Evolutionary conservation across 2,113 vertebrate genomes (phyloP).

Genomic region (Sinosuthora webbiana): DNA sequence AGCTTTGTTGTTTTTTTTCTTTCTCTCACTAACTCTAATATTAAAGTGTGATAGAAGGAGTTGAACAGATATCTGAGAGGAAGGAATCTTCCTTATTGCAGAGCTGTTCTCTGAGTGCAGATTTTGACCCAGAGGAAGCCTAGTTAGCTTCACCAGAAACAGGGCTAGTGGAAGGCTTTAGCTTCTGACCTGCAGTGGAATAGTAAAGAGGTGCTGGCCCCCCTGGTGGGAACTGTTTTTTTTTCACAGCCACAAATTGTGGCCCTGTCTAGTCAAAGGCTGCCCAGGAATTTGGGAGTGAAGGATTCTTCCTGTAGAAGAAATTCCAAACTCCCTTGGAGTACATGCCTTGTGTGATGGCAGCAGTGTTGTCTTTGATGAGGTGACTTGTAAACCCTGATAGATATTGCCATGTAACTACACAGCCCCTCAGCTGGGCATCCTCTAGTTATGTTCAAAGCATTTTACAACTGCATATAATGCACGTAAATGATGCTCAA

Average conservation of each 20-base stretch:
- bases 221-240: fast-evolving
- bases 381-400: neutral
- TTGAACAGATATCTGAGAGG: neutral
- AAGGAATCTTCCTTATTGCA: neutral
- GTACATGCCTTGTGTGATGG: neutral
- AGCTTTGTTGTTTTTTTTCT: neutral
- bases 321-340: fast-evolving
- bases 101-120: neutral
- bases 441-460: neutral
- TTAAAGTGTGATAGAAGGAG: neutral
- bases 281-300: neutral
- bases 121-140: neutral
- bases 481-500: neutral
- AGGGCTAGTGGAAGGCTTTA: neutral
- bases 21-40: neutral
- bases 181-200: neutral
- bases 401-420: neutral
- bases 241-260: neutral
- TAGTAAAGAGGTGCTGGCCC: neutral
- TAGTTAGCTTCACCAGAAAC: neutral
- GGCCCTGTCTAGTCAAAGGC: neutral
- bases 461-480: neutral
- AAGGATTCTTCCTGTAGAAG: neutral
- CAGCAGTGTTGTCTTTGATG: neutral
- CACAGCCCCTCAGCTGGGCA: neutral